These are phyloP conservation scores for Periplaneta americana DNA, from an alignment of 1,140 invertebrate genomes.

Conservation along the genomic window DNA sequence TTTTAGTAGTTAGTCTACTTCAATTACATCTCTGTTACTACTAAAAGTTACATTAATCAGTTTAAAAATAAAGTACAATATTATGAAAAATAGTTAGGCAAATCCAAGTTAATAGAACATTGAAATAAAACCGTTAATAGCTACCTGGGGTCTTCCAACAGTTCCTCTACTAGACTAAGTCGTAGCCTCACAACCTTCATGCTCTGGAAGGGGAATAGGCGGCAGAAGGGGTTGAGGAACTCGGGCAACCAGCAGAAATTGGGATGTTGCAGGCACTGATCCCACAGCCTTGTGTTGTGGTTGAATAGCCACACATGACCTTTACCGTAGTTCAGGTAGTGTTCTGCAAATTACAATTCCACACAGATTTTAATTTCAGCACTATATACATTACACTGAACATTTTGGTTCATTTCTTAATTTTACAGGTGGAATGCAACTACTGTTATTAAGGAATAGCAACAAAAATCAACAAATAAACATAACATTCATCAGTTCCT, in stretches of 20 bases:
- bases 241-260: conserved; percentile 68
- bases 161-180: conserved; percentile 59
- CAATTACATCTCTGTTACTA: too few relatives aligned
- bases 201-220: conserved; percentile 78
- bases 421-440: too few relatives aligned
- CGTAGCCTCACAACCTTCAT: conserved; percentile 80
- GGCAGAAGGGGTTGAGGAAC: conserved; percentile 73
- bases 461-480: too few relatives aligned
- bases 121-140: conserved; percentile 24
- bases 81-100: too few relatives aligned
- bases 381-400: too few relatives aligned
- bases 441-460: too few relatives aligned
- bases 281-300: conserved; percentile 77
- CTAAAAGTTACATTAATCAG: too few relatives aligned
- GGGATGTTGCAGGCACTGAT: conserved; percentile 62
- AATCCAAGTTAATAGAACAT: neutral
- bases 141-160: conserved; percentile 68
- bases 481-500: too few relatives aligned
- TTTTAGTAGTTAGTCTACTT: too few relatives aligned
- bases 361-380: too few relatives aligned
- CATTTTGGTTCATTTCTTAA: too few relatives aligned
- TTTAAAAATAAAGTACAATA: too few relatives aligned
- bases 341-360: conserved; percentile 36
- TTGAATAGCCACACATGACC: conserved; percentile 72
- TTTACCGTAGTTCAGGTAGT: conserved; percentile 72